Evolutionary conservation across 2,888 invertebrate species (phyloP), one percentile per base, ranked within the genome.

Genomic region (Aporophyla nigra): DNA sequence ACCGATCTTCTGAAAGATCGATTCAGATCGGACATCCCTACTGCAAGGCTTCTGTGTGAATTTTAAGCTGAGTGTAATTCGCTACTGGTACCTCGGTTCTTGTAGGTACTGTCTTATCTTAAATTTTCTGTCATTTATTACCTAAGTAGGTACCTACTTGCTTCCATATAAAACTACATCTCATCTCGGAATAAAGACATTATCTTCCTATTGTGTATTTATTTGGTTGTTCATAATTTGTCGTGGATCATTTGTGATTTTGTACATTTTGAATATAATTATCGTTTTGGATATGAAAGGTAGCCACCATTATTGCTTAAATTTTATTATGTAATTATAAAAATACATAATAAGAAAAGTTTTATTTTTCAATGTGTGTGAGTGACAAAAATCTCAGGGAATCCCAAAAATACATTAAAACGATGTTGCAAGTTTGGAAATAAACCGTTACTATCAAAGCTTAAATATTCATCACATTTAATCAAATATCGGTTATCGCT

Each of bases 181-280:
- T 79, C 70, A 73, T 68, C 65, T 83, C 74, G 51, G 46, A 82
- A 71, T 72, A 68, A 78, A 85, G 80, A 86, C 78, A 85, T 63
- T 69, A 58, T 14, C 16, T 67, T 40, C 6, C 0, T 19, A 12
- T 10, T 67, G 33, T 61, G 33, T 78, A 76, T 70, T 72, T 58
- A 62, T 61, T 67, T 63, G 4, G 53, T 49, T 72, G 63, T 63
- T 65, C 21, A 54, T 62, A 49, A 71, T 71, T 86, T 79, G 12
- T 40, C 24, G 61, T 62, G 27, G 24, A 62, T 68, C 56, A 73
- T 74, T 68, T 66, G 69, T 83, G 53, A 43, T 70, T 71, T 71
- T 68, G 46, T 67, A 63, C 71, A 74, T 73, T 72, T 63, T 78
- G 63, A 76, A 80, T 76, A 76, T 69, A 80, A 67, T 74, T 77